Conservation (phyloP, 2,113 vertebrate genomes). For the Elephantulus edwardii region DNA sequence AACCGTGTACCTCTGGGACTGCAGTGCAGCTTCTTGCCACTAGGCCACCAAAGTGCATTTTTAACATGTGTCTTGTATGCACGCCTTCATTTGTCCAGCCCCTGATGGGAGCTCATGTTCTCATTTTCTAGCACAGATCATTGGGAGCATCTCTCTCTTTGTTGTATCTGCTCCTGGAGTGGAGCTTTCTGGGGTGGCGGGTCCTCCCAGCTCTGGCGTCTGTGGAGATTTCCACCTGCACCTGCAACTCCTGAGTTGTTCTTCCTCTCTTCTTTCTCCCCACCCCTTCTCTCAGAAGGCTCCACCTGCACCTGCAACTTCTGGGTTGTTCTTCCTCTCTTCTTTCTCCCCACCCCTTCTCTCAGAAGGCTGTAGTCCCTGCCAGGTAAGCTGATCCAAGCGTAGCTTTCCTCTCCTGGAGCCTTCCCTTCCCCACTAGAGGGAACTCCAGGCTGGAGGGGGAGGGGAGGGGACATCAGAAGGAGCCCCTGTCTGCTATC, state of each 20-base stretch:
- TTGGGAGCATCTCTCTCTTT: not conserved
- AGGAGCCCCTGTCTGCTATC: not conserved
- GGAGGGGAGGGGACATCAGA: not conserved
- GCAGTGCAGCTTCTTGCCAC: too few relatives aligned
- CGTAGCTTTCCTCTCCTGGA: not conserved
- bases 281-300: not conserved
- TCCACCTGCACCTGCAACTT: too few relatives aligned
- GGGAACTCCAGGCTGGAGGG: not conserved
- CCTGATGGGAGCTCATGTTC: not conserved
- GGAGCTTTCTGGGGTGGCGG: not conserved
- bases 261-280: not conserved
- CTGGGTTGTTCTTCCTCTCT: too few relatives aligned
- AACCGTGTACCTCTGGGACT: too few relatives aligned
- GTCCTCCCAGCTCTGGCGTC: not conserved
- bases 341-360: not conserved
- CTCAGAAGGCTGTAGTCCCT: not conserved
- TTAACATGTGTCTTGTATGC: accelerated
- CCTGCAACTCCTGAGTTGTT: too few relatives aligned
- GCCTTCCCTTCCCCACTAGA: not conserved
- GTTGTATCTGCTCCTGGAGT: not conserved
- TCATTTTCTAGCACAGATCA: not conserved
- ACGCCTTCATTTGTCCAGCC: not conserved
- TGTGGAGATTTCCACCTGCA: not conserved
- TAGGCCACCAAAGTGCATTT: too few relatives aligned
- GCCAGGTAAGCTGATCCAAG: too few relatives aligned